Percentiles rank a stretch among this genome's conserved stretches.
phyloP scores from a whole-genome alignment of 2,113 vertebrate species.

The Spheniscus mendiculus region DNA sequence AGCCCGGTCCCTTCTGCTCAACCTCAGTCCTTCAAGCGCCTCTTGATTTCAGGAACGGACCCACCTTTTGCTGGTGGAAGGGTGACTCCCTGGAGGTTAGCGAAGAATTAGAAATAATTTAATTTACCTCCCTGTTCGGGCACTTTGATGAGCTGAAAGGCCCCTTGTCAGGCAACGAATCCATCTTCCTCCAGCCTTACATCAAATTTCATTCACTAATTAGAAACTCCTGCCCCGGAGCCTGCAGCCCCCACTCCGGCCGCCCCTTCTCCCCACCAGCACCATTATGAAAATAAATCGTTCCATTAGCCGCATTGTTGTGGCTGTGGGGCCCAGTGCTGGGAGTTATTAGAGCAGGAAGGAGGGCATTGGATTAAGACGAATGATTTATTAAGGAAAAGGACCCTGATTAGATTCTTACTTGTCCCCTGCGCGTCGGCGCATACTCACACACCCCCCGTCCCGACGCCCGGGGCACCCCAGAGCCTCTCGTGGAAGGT shows the following conservation, averaged over 20 bases:
- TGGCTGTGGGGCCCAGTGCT: conserved; percentile 40
- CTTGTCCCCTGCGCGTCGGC: rapidly evolving
- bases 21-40: conserved; percentile 3
- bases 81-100: conserved; percentile 68
- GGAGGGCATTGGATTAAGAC: conserved; percentile 60
- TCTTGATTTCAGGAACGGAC: conserved; percentile 22
- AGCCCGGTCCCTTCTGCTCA: background rate
- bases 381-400: conserved; percentile 68
- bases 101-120: conserved; percentile 70
- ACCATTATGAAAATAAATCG: conserved; percentile 75
- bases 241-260: background rate
- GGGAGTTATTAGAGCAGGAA: conserved; percentile 63
- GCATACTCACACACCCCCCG: background rate
- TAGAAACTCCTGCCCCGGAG: conserved; percentile 68
- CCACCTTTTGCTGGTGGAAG: conserved; percentile 35
- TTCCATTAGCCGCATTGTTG: conserved; percentile 72
- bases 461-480: rapidly evolving
- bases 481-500: background rate
- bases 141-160: conserved; percentile 65
- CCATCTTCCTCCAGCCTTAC: conserved; percentile 69
- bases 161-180: conserved; percentile 66
- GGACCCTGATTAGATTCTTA: conserved; percentile 57
- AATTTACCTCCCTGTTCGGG: conserved; percentile 64
- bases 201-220: conserved; percentile 76
- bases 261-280: conserved; percentile 40